Base-by-base conservation (phyloP, 2,113 vertebrate species). In the Periophthalmodon schlosseri region DNA sequence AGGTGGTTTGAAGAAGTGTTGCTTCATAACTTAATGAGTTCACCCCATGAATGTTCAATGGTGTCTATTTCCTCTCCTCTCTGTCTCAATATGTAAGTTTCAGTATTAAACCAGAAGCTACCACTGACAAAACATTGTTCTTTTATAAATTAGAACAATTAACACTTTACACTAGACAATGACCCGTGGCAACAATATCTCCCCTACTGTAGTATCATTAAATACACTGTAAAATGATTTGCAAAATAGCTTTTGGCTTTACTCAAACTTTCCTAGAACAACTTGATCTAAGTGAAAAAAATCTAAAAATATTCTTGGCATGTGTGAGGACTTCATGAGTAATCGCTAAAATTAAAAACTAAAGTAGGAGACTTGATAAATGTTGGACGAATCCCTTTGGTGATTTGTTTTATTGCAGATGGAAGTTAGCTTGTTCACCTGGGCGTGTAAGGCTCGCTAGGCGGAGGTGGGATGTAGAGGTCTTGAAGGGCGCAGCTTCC, bases 401-500 rank as follows among this genome's bases (percentile, higher is more conserved):
- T 14, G 65, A 23, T 24, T 39, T 49, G 20, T 20, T 68, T 68
- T 47, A 47, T 14, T 61, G 23, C 39, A 44, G 39, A 39, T 65
- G 18, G 72, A 57, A 70, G 47, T 70, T 50, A 64, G 75, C 52
- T 70, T 8, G 47, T 71, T 74, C 76, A 99, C 97, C 97, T 97
- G 91, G 97, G 98, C 76, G 96, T 94, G 85, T 99, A 99, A 0
- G 97, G 98, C 78, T 99, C 98, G 73, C 95, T 92, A 11, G 97
- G 98, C 88, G 97, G 97, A 77, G 97, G 97, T 3, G 98, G 98
- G 75, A 99, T 98, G 91, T 93, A 99, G 79, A 99, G 96, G 82
- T 99, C 97, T 84, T 98, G 96, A 20, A 99, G 96, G 18, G 98
- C 97, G 73, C 97, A 97, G 87, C 96, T 99, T 85, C 97, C 96